Evolutionary conservation across 2,113 vertebrate species (phyloP).

Genomic region (Sorex araneus): DNA sequence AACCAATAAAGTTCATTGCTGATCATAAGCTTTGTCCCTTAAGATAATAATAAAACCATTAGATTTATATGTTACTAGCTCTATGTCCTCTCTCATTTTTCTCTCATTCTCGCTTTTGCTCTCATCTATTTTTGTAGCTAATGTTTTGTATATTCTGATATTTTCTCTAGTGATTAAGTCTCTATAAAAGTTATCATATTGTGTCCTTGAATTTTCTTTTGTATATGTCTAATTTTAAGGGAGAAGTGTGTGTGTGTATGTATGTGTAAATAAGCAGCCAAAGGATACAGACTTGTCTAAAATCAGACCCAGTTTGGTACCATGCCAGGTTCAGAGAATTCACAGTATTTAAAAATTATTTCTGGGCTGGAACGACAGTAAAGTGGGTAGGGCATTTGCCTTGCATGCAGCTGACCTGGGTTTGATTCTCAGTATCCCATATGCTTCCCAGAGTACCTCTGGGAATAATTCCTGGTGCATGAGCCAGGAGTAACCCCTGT

Average conservation of each 20-base stretch:
- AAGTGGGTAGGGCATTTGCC: no score
- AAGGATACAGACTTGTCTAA: background rate
- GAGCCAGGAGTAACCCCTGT: no score
- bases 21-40: conserved; percentile 45
- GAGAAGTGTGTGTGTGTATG: background rate
- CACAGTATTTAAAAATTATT: conserved; percentile 14
- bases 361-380: no score
- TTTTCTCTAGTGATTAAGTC: conserved; percentile 57
- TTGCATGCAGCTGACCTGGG: no score
- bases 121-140: background rate
- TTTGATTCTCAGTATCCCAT: no score
- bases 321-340: background rate
- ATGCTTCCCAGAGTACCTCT: conserved; percentile 39
- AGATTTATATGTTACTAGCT: background rate
- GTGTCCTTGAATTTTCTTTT: background rate
- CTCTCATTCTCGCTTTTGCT: background rate
- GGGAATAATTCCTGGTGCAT: background rate
- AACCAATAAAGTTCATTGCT: conserved; percentile 64
- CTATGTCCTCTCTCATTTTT: background rate
- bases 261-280: background rate
- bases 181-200: conserved; percentile 12
- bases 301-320: conserved; percentile 35
- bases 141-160: conserved; percentile 37
- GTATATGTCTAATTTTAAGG: conserved; percentile 33
- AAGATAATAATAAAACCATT: conserved; percentile 58